These are phyloP conservation scores for Prionace glauca DNA, from an alignment of 2,797 vertebrate genomes.

Conservation along the genomic window DNA sequence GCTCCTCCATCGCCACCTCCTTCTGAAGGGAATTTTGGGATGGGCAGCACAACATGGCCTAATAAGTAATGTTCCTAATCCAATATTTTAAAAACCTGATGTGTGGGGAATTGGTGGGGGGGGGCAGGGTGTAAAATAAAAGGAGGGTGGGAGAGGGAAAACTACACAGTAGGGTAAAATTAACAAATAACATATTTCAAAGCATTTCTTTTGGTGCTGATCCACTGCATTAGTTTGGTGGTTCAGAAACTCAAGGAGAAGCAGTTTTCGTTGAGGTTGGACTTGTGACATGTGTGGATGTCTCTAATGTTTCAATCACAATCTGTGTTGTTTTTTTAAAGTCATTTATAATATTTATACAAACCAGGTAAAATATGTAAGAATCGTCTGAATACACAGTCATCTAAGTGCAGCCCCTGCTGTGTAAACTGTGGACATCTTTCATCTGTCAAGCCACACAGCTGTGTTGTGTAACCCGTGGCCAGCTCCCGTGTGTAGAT, in stretches of 20 bases:
- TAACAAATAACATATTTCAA: neutral
- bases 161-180: neutral
- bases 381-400: neutral
- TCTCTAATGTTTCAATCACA: neutral
- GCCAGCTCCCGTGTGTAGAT: slow-evolving; percentile 21
- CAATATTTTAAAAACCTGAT: neutral
- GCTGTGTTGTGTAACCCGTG: neutral
- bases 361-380: neutral
- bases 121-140: neutral
- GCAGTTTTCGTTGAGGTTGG: neutral
- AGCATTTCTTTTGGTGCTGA: neutral
- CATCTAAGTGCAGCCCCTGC: neutral
- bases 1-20: too few species aligned
- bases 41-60: neutral
- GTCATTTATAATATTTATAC: slow-evolving; percentile 20
- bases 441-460: neutral
- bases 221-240: neutral
- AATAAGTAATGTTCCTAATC: neutral
- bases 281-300: neutral
- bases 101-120: neutral
- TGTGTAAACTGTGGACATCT: neutral
- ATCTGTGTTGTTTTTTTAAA: neutral
- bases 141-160: neutral
- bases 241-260: neutral
- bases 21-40: neutral